Base-by-base conservation (phyloP, 2,888 invertebrate genomes). In the Noctua pronuba region DNA sequence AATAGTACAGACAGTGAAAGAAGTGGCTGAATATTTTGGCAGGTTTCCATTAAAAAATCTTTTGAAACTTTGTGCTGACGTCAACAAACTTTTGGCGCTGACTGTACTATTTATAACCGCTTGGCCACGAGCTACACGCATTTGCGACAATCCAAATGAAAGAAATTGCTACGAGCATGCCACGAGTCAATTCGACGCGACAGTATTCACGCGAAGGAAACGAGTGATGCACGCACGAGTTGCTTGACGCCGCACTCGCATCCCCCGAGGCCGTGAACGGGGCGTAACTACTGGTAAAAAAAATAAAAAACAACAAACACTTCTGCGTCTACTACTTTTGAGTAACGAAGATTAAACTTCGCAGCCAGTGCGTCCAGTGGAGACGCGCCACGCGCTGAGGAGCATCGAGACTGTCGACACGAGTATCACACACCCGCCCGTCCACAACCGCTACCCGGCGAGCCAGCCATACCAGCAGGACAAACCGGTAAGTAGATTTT, bases 381-480 rank as follows among this genome's bases (percentile, higher is more conserved):
- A 87, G 2, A 1, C 78, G 3, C 90, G 91, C 0, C 68, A 88
- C 2, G 90, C 92, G 11, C 82, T 93, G 0, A 90, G 94, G 3
- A 88, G 80, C 38, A 92, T 94, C 31, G 93, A 94, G 38, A 88
- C 92, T 0, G 86, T 91, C 13, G 92, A 92, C 52, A 79, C 87
- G 1, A 80, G 80, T 1, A 18, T 79, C 11, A 74, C 55, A 31
- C 69, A 86, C 31, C 85, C 85, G 7, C 81, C 84, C 2, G 70
- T 75, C 0, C 82, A 82, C 11, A 73, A 68, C 46, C 84, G 91
- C 11, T 91, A 87, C 41, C 87, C 88, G 18, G 69, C 77, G 0
- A 76, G 28, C 83, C 81, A 73, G 13, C 78, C 85, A 46, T 86
- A 87, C 24, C 78, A 77, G 13, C 90, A 86, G 6, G 90, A 92